Base-by-base conservation (phyloP, 2,797 vertebrate species). In the Phalloptychus januarius region DNA sequence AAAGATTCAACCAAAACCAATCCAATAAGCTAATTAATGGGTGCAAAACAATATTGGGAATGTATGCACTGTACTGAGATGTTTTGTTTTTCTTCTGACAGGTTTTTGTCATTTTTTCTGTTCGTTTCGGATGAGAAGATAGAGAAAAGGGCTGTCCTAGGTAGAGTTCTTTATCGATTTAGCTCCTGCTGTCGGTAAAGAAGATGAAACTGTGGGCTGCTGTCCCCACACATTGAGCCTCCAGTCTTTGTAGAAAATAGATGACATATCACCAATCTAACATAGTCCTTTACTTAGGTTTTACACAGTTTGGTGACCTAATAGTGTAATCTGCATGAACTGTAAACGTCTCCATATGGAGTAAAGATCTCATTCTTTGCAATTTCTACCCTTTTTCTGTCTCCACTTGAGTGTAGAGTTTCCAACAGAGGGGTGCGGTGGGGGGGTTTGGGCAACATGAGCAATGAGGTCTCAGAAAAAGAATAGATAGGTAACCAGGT, bases 401-500 rank as follows among this genome's bases (percentile, higher is more conserved):
- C 31, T 31, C 38, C 15, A 16, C 67, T 36, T 50, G 36, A 77
- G 33, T 44, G 44, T 69, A 15, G 48, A 61, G 48, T 58, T 45
- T 56, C n/a, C 15, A 8, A 38, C 23, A 38, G 20, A 45, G 28
- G 2, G 20, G 7, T 0, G 16, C 7, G 48, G 13, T 15, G 48
- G 46, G 38, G n/a, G 38, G 70, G 61, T n/a, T n/a, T n/a, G 7
- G 10, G 5, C 13, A 67, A 83, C 56, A 20, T 42, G 61, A 40
- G 45, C 31, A 50, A 50, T 80, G 82, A 87, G 74, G 75, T 38
- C 25, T 56, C 45, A 52, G 75, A 71, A 71, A 81, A 78, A 84
- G 78, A 87, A 67, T 13, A 31, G 79, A 67, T 54, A 78, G 44
- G 54, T 75, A 79, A 58, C 72, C 80, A 80, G 74, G 76, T 79